Percentiles rank a stretch among this genome's conserved stretches.
Evolutionary conservation across 2,797 vertebrate species (phyloP).

Genomic region (Squalus acanthias): DNA sequence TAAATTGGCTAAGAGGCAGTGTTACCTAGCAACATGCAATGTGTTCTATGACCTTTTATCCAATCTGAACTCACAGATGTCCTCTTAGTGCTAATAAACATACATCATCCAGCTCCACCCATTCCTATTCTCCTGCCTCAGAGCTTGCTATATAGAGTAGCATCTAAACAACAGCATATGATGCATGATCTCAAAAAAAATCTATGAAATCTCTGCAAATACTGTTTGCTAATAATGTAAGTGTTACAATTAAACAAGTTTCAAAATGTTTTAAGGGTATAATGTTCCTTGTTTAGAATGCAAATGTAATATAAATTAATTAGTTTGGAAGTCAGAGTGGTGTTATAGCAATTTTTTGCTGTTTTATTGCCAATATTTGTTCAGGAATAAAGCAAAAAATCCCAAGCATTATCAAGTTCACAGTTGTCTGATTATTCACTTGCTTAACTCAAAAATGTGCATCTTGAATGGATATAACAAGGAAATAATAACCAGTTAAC

Average conservation of each 20-base stretch:
- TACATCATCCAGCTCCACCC: slow-evolving; percentile 58
- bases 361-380: neutral
- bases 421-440: neutral
- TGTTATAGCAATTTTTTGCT: neutral
- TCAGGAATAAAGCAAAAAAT: slow-evolving; percentile 4
- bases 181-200: slow-evolving; percentile 24
- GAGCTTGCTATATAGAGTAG: slow-evolving; percentile 39
- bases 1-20: slow-evolving; percentile 71
- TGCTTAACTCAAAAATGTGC: neutral
- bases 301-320: neutral
- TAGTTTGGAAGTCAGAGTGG: neutral
- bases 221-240: neutral
- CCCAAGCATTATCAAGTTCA: neutral
- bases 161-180: neutral
- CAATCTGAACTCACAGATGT: slow-evolving; percentile 69
- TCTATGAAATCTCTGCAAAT: neutral
- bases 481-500: neutral
- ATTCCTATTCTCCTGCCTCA: slow-evolving; percentile 51
- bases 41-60: slow-evolving; percentile 70
- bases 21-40: slow-evolving; percentile 78
- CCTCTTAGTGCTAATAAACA: slow-evolving; percentile 68
- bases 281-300: neutral
- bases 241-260: neutral
- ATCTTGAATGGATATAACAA: neutral
- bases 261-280: neutral